Evolutionary conservation across 2,113 vertebrate species (phyloP), one percentile per base, ranked within the genome.

Genomic region (Forbesichthys agassizii): DNA sequence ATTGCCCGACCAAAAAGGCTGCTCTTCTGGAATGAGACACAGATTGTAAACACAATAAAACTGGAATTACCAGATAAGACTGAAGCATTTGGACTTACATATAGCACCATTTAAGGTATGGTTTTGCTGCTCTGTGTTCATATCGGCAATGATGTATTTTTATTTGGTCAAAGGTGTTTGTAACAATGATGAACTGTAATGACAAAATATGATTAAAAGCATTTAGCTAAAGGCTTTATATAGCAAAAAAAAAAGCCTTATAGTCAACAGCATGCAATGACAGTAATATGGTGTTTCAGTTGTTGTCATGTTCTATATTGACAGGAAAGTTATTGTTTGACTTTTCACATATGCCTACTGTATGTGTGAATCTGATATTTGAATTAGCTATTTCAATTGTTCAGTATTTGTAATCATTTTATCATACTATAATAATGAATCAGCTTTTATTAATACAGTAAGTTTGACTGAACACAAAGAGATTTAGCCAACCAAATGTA

Each of bases 91-190:
- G 70, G 74, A 83, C 58, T 57, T 62, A 27, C 27, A 27, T 27
- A 73, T 49, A 78, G n/a, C n/a, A 14, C 46, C 71, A 42, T 69
- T 73, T 10, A 89, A 92, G 89, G 91, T 91, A 73, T 27, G 2
- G 69, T 63, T 51, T 68, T 56, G 3, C 11, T 13, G 9, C 51
- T 54, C 48, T 69, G 63, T 71, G 12, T 27, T 64, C 0, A 49
- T 42, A 11, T 4, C 18, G 1, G 16, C 2, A 49, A 36, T 3
- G 5, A 11, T 48, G 61, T 49, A 63, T 46, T 52, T 27, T 56
- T 9, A 16, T 58, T 68, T 66, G 0, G 20, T 59, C 64, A 49
- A 59, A 12, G 4, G 5, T 69, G 9, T 61, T 53, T 64, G 14
- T 59, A 33, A 58, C 33, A 58, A 33, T 9, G 12, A 61, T 12